Base-by-base conservation (phyloP, 2,797 vertebrate species). In the Hydrolagus colliei region DNA sequence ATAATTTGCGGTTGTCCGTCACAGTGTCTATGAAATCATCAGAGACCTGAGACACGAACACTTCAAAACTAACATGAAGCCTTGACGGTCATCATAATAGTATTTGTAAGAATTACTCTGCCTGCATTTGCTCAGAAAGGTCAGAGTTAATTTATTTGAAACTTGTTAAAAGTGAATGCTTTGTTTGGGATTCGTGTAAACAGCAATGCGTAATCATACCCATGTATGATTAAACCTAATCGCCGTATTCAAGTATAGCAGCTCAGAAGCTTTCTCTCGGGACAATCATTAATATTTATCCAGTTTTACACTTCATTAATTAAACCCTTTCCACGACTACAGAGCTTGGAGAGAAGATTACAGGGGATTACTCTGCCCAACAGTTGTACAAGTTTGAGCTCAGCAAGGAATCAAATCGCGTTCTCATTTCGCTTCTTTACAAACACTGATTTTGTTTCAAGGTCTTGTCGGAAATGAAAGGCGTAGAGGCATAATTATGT, bases 271-370 rank as follows among this genome's bases (percentile, higher is more conserved):
- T 59, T 52, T 12, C 75, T 61, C 52, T 20, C 61, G 75, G 41
- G 52, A 77, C 0, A 77, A 9, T 12, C 75, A 59, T 77, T 77
- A 77, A 61, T 20, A 77, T 61, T 5, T 61, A 61, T 61, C 75
- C 8, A n/a, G 18, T 77, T 77, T 77, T 77, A 77, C 52, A 61
- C 52, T n/a, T 77, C 75, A 61, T 77, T 61, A 77, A 61, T 77
- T 61, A 77, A 77, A 61, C 20, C 61, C 75, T 11, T 77, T n/a
- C 75, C 75, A 77, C 13, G 75, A 59, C 52, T 61, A 20, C 75
- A 5, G 75, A 61, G 52, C 75, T 59, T 77, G 75, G 52, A 77
- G 75, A 20, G 52, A 12, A 77, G 75, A 77, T 77, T 61, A 77
- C 18, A 77, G 20, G 52, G 75, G 75, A 77, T 77, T 77, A 61